Evolutionary conservation across 2,797 vertebrate species (phyloP).

Genomic region (Somateria mollissima): DNA sequence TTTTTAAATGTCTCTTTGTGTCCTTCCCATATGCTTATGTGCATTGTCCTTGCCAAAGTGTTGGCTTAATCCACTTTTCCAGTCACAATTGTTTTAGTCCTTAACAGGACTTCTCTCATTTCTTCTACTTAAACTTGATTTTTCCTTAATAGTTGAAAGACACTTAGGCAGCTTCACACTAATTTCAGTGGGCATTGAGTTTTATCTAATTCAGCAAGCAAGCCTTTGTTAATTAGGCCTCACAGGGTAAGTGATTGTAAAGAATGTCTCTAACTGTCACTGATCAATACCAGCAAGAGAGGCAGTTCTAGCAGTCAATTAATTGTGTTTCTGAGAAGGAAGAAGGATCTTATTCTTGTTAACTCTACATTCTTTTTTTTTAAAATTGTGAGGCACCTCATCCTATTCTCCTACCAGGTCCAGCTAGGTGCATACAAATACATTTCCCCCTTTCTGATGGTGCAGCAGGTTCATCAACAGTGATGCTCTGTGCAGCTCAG

Average conservation of each 20-base stretch:
- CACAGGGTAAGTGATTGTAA: conserved; percentile 67
- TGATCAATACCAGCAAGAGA: conserved; percentile 73
- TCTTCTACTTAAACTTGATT: conserved; percentile 74
- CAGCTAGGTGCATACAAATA: not conserved
- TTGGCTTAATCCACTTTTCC: conserved; percentile 60
- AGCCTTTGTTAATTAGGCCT: conserved; percentile 81
- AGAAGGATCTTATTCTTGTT: conserved; percentile 46
- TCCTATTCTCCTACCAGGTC: not conserved
- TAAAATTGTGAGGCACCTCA: not conserved
- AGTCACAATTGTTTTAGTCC: conserved; percentile 51
- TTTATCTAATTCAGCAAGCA: conserved; percentile 86
- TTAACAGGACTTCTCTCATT: conserved; percentile 56
- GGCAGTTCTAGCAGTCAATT: conserved; percentile 71
- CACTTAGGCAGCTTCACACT: conserved; percentile 76
- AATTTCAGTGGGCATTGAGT: conserved; percentile 82
- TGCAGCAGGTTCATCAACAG: not conserved
- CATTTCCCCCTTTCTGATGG: not conserved
- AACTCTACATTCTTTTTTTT: not conserved
- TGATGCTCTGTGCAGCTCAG: not conserved
- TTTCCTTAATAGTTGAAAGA: conserved; percentile 77
- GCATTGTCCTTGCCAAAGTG: conserved; percentile 37
- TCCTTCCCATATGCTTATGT: not conserved
- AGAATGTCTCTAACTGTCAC: conserved; percentile 64
- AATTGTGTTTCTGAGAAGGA: conserved; percentile 57
- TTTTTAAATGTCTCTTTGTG: not conserved